Evolutionary conservation across 2,888 invertebrate genomes (phyloP).

Genomic region (Crioceris asparagi): DNA sequence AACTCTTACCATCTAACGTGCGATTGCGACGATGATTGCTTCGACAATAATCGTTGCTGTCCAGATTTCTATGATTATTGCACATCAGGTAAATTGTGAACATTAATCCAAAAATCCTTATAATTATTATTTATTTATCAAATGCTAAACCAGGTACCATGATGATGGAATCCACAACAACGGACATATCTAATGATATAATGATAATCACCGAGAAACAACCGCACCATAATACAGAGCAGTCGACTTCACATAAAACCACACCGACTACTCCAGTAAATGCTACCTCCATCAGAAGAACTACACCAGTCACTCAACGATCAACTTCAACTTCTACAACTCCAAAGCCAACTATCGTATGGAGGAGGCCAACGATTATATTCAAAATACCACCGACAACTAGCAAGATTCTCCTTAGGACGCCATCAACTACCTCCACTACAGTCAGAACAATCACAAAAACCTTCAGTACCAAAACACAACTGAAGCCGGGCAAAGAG

Average conservation of each 20-base stretch:
- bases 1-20: slow-evolving; percentile 36
- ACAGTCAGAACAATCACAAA: neutral
- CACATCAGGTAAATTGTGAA: slow-evolving; percentile 33
- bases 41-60: slow-evolving; percentile 49
- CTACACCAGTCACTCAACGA: slow-evolving; percentile 1
- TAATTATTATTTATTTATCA: neutral
- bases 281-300: slow-evolving; percentile 6
- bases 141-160: neutral
- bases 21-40: slow-evolving; percentile 49
- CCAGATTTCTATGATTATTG: slow-evolving; percentile 54
- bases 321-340: slow-evolving; percentile 4
- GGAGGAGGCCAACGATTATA: slow-evolving; percentile 10
- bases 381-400: slow-evolving; percentile 13
- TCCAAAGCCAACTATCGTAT: slow-evolving; percentile 4
- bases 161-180: neutral
- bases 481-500: slow-evolving; percentile 9
- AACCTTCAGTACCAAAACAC: slow-evolving; percentile 1
- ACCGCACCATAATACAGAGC: too few relatives aligned
- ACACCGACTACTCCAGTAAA: slow-evolving; percentile 7
- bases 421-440: slow-evolving; percentile 1
- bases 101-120: slow-evolving; percentile 6
- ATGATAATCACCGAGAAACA: neutral
- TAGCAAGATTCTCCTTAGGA: slow-evolving; percentile 10
- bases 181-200: neutral
- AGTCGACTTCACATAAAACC: neutral